Evolutionary conservation across 2,113 vertebrate species (phyloP).

Genomic region (Pelecanus crispus): DNA sequence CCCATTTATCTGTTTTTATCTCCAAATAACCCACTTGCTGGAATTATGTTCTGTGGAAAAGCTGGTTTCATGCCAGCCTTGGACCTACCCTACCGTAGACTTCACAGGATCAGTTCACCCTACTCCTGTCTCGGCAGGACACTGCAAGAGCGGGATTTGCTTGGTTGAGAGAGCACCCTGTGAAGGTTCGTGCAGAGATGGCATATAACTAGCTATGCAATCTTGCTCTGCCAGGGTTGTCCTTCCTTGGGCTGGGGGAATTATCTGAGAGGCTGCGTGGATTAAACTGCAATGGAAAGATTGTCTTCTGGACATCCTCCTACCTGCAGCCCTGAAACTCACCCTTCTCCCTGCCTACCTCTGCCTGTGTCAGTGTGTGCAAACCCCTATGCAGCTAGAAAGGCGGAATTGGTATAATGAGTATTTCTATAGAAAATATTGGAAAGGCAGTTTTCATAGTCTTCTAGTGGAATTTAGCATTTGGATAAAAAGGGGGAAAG

Average conservation of each 20-base stretch:
- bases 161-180: not conserved
- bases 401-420: not conserved
- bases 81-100: not conserved
- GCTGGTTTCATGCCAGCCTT: not conserved
- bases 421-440: not conserved
- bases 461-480: not conserved
- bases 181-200: not conserved
- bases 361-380: not conserved
- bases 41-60: not conserved
- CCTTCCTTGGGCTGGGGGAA: not conserved
- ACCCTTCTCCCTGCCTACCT: not conserved
- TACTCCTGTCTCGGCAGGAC: not conserved
- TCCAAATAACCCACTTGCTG: not conserved
- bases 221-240: not conserved
- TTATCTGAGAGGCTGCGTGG: not conserved
- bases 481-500: not conserved
- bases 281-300: not conserved
- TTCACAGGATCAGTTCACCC: not conserved
- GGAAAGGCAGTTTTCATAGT: not conserved
- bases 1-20: not conserved
- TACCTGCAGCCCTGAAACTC: not conserved
- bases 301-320: not conserved
- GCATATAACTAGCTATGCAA: not conserved
- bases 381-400: not conserved
- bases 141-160: not conserved